These are phyloP conservation scores for Fukomys damarensis DNA, from an alignment of 2,113 vertebrate genomes.

Conservation along the genomic window DNA sequence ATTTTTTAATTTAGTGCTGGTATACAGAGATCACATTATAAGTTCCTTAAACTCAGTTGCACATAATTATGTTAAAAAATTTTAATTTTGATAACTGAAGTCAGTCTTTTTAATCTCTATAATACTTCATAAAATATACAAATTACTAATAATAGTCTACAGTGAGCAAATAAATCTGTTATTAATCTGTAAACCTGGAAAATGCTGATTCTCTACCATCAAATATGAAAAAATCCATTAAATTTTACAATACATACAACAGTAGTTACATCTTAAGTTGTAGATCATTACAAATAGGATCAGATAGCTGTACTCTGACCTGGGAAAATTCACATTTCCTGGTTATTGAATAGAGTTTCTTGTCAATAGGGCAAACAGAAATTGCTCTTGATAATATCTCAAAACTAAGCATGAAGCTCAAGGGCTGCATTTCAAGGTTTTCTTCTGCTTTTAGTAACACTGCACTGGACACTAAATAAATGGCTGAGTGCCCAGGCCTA, in stretches of 20 bases:
- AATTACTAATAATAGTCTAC: background rate
- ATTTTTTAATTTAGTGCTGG: background rate
- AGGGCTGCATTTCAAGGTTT: background rate
- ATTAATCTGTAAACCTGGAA: background rate
- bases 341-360: background rate
- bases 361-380: background rate
- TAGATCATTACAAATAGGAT: background rate
- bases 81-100: conserved; percentile 21
- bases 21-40: background rate
- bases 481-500: background rate
- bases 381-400: background rate
- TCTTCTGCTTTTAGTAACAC: background rate
- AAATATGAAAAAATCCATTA: background rate
- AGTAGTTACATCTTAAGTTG: background rate
- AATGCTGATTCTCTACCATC: background rate
- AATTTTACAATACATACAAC: background rate
- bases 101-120: background rate
- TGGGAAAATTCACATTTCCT: background rate
- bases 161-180: background rate
- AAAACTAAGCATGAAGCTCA: background rate
- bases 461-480: background rate
- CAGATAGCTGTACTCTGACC: background rate
- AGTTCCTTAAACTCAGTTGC: background rate
- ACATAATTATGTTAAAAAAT: background rate
- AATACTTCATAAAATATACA: background rate